Base-by-base conservation (phyloP, 2,888 invertebrate genomes). In the Apoda limacodes region DNA sequence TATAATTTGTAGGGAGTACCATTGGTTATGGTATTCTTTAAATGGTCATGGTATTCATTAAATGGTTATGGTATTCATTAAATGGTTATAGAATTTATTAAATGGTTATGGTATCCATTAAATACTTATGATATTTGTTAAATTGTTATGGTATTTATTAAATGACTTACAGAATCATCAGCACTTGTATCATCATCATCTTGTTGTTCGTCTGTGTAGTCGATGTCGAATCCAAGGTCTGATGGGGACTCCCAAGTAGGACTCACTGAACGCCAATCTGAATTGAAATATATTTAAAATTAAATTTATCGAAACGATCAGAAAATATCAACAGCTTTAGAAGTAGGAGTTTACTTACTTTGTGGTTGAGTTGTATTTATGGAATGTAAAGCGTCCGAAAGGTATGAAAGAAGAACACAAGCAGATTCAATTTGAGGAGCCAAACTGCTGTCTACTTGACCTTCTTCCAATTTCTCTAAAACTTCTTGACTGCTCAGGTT, bases 141-240 rank as follows among this genome's bases (percentile, higher is more conserved):
- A 20, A 9, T 2, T 9, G 2, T 10, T 2, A n/a, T n/a, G n/a
- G n/a, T n/a, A n/a, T n/a, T n/a, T n/a, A n/a, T n/a, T n/a, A n/a
- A 5, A 22, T 29, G 11, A 58, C 76, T 63, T 54, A 83, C 83
- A n/a, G 93, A 93, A 66, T 97, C 96, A 52, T 96, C 94, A 10
- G 89, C 88, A 13, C 92, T 94, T 28, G 95, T 95, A 45, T 97
- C 96, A 20, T 96, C 96, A 34, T 95, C 96, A 31, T 93, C 95
- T 50, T 89, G 88, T 28, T 90, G 82, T 46, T 96, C 96, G 38
- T 96, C 96, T 7, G 89, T 87, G 82, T 93, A 90, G 48, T 94
- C 93, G 12, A 90, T 85, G 43, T 95, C 94, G 32, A 89, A 82
- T 37, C 89, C 89, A 13, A 88, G 78, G 21, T 88, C 88, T 2